Evolutionary conservation across 2,113 vertebrate genomes (phyloP).

Genomic region (Clarias gariepinus): DNA sequence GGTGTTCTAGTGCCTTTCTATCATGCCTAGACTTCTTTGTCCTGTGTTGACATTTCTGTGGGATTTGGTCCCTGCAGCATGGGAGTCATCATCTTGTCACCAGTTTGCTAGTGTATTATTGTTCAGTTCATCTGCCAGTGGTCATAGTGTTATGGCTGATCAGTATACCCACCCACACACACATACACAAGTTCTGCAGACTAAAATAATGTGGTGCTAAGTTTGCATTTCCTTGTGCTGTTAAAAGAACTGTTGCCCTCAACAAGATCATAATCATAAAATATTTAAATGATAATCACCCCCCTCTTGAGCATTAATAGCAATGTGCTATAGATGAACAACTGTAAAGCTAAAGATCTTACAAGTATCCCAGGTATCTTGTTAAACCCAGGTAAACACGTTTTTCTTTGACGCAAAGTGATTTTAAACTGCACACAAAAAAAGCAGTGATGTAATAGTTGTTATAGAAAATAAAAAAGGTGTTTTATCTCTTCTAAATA

Average conservation of each 20-base stretch:
- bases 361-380: background rate
- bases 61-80: too few relatives aligned
- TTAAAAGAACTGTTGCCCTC: conserved; percentile 27
- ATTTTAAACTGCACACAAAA: background rate
- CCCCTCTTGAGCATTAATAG: background rate
- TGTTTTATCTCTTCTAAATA: background rate
- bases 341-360: background rate
- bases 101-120: too few relatives aligned
- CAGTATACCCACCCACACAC: background rate
- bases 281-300: background rate
- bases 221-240: background rate
- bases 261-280: conserved; percentile 10
- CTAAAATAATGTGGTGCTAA: background rate
- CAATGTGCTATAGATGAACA: conserved; percentile 11
- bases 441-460: background rate
- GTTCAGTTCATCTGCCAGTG: too few relatives aligned
- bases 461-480: background rate
- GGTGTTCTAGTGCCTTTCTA: too few relatives aligned
- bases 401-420: background rate
- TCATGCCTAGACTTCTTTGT: too few relatives aligned
- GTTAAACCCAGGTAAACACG: background rate
- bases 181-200: background rate
- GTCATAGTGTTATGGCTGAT: too few relatives aligned
- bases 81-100: too few relatives aligned
- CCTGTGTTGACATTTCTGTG: too few relatives aligned